These are phyloP conservation scores for Dallia pectoralis DNA, from an alignment of 2,797 vertebrate genomes.

Conservation along the genomic window DNA sequence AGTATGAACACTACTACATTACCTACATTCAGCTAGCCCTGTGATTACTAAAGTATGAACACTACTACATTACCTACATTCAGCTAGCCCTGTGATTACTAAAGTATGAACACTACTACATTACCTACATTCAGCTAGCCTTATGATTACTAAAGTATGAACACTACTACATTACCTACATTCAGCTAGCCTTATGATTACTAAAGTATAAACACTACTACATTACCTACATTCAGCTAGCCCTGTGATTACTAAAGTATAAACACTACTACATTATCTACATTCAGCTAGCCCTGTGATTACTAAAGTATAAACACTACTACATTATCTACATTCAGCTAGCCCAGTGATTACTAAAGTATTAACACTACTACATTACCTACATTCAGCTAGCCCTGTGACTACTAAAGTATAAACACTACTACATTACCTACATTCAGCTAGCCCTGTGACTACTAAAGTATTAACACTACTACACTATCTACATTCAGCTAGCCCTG, in stretches of 20 bases:
- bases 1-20: not conserved
- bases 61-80: not conserved
- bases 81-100: conserved; percentile 11
- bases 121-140: too few relatives aligned
- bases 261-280: not conserved
- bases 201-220: not conserved
- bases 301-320: not conserved
- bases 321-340: not conserved
- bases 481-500: too few relatives aligned
- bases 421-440: not conserved
- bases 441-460: conserved; percentile 6
- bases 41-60: not conserved
- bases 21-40: too few relatives aligned
- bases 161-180: not conserved
- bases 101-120: too few relatives aligned
- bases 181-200: conserved; percentile 1
- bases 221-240: too few relatives aligned
- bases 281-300: too few relatives aligned
- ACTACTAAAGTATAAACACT: not conserved
- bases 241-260: conserved; percentile 1
- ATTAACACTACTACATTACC: not conserved
- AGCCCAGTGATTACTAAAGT: conserved; percentile 1
- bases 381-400: too few relatives aligned
- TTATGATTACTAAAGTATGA: too few relatives aligned
- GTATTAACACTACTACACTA: not conserved